phyloP scores from a whole-genome alignment of 2,797 vertebrate genomes.

The Pseudochirops corinnae region DNA sequence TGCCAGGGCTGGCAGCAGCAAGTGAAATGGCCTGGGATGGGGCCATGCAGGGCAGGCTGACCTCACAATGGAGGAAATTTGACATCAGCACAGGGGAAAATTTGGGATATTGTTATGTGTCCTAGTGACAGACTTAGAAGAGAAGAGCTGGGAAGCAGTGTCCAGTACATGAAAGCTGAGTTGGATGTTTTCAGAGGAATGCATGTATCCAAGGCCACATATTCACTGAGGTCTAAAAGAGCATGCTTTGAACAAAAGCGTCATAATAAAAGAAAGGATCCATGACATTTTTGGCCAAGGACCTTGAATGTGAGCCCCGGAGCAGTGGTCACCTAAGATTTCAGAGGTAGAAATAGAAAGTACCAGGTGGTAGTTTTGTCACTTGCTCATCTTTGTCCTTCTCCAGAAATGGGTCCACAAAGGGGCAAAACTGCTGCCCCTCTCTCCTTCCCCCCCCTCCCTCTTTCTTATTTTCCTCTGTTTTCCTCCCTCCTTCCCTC shows the following conservation, averaged over 20 bases:
- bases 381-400: background rate
- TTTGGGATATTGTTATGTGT: constrained; percentile 31
- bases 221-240: constrained; percentile 17
- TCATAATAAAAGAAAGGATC: no score
- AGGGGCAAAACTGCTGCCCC: background rate
- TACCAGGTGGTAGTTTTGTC: background rate
- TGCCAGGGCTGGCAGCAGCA: constrained; percentile 44
- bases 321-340: background rate
- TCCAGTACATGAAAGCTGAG: background rate
- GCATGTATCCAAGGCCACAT: background rate
- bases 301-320: background rate
- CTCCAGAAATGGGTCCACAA: background rate
- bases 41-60: constrained; percentile 56
- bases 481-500: background rate
- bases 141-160: background rate
- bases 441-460: no score
- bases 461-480: no score
- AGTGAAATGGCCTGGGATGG: constrained; percentile 27
- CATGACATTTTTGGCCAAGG: no score
- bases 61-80: constrained; percentile 69
- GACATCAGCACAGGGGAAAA: constrained; percentile 63
- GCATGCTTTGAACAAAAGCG: background rate
- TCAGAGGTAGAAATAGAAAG: background rate
- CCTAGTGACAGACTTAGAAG: constrained; percentile 47
- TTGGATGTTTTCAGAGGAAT: constrained; percentile 31